Conservation (phyloP, 2,113 vertebrate species). For the Syrmaticus mikado region DNA sequence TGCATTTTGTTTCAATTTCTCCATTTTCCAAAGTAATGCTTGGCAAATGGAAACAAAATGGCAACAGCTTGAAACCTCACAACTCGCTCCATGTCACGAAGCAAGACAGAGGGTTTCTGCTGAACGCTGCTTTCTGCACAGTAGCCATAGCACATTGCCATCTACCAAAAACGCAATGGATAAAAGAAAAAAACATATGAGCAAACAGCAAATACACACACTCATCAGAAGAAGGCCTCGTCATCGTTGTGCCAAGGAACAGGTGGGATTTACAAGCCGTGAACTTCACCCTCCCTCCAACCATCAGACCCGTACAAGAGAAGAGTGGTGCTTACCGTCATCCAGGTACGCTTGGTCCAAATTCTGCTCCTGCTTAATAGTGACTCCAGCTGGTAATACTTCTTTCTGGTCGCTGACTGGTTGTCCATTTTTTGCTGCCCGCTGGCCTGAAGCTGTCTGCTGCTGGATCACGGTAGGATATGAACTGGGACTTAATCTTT, state of each 20-base stretch:
- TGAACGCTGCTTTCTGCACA: not conserved
- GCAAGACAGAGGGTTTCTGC: not conserved
- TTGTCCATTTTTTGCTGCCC: conserved; percentile 81
- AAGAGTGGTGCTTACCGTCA: conserved; percentile 83
- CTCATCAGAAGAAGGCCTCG: not conserved
- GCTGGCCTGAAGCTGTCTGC: conserved; percentile 81
- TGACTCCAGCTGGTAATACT: conserved; percentile 83
- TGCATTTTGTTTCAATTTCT: conserved; percentile 34
- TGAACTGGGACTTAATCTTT: conserved; percentile 77
- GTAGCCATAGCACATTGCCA: not conserved
- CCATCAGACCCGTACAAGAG: not conserved
- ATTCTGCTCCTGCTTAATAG: conserved; percentile 95
- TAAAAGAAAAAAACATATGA: not conserved
- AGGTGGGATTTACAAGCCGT: fast-evolving
- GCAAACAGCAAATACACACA: not conserved
- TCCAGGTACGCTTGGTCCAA: conserved; percentile 98
- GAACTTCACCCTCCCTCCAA: not conserved
- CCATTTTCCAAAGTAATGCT: conserved; percentile 33
- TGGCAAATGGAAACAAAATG: conserved; percentile 33
- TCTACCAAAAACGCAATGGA: not conserved
- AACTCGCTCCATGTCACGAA: not conserved
- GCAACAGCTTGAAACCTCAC: not conserved
- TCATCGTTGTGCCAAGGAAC: not conserved
- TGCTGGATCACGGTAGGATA: conserved; percentile 94
- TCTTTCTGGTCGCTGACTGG: conserved; percentile 81